phyloP scores from a whole-genome alignment of 2,797 vertebrate species.

The Myotis myotis region DNA sequence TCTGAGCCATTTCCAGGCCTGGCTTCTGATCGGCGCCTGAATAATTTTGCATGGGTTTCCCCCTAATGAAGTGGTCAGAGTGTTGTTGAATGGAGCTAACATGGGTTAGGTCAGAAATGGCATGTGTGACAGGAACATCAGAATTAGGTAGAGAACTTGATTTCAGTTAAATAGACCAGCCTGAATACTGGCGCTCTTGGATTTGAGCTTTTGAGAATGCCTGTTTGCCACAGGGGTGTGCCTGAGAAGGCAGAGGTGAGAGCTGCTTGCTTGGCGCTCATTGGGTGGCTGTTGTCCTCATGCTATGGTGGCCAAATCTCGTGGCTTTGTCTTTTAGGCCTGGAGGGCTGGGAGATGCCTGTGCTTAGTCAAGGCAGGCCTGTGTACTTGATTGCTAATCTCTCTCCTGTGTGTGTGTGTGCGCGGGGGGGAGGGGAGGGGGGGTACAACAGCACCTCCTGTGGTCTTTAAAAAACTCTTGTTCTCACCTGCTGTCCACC shows the following conservation, averaged over 20 bases:
- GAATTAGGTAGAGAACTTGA: not conserved
- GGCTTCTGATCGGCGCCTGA: not conserved
- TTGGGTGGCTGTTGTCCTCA: not conserved
- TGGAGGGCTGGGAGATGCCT: not conserved
- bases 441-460: not conserved
- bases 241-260: not conserved
- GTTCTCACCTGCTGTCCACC: not conserved
- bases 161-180: not conserved
- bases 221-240: not conserved
- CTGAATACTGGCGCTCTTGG: not conserved
- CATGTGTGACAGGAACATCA: rapidly evolving
- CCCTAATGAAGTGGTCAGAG: not conserved
- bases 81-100: not conserved
- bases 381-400: not conserved
- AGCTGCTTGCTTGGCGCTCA: not conserved
- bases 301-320: not conserved
- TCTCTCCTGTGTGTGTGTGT: not conserved
- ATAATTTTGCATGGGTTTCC: not conserved
- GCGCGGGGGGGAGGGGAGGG: not conserved
- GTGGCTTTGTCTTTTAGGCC: constrained; percentile 9
- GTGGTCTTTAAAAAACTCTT: not conserved
- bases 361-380: not conserved
- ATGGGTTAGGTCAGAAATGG: not conserved
- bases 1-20: not conserved
- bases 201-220: not conserved